Base-by-base conservation (phyloP, 2,888 invertebrate genomes). In the Acrocera orbiculus region DNA sequence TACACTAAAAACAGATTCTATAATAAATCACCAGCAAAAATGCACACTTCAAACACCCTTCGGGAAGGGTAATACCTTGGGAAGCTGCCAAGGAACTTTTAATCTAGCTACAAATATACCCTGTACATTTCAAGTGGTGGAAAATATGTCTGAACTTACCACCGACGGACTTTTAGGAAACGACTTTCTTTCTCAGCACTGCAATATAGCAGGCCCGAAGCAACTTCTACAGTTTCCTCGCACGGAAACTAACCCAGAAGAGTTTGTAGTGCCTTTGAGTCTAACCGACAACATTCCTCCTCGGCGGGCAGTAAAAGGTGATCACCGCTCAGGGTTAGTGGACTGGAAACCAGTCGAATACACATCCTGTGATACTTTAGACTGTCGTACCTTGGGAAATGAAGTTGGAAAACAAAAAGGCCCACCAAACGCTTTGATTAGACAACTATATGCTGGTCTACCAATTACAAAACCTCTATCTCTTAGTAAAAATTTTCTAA, bases 21-120 rank as follows among this genome's bases (percentile, higher is more conserved):
- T 9, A 4, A 27, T 27, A 15, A 27, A 27, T 6, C 5, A 8
- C 13, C 10, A 27, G 15, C 15, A 27, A 29, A 29, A 16, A 19
- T 8, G 6, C n/a, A 16, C 16, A 8, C n/a, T 29, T 9, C 17
- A 29, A 16, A 17, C 29, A 6, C 16, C 17, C 5, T n/a, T 17
- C 15, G 29, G 17, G 6, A 16, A 13, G 5, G 29, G 17, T 17
- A 29, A 29, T 8, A 19, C 29, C 5, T 7, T n/a, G 6, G 17
- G 29, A 6, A n/a, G 17, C n/a, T 29, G 29, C n/a, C 16, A 29
- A 19, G 29, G 29, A 17, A 29, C n/a, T 15, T 29, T 17, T n/a
- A 19, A 15, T 5, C 16, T 27, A 11, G n/a, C 10, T 17, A 29
- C 13, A 29, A 16, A 16, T 6, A 16, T 29, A n/a, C 29, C 29